phyloP scores from a whole-genome alignment of 2,113 vertebrate genomes.

The Ptilorrhoa leucosticta region DNA sequence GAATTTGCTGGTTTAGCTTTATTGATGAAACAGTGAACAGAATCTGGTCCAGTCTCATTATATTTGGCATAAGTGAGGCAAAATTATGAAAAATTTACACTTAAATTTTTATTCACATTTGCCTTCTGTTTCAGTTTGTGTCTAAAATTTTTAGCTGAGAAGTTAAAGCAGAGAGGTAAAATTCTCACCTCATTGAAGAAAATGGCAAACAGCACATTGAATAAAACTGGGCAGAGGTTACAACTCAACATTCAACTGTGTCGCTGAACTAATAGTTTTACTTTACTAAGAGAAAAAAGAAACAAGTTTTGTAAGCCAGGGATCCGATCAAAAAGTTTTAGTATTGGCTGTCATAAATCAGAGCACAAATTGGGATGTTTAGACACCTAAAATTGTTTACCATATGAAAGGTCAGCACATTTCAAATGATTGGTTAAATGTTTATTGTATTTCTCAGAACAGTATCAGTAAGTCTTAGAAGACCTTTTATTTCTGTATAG shows the following conservation, averaged over 20 bases:
- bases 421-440: not conserved
- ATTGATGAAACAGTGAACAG: not conserved
- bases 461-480: not conserved
- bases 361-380: not conserved
- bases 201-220: not conserved
- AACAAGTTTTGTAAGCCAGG: not conserved
- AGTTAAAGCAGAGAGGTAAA: not conserved
- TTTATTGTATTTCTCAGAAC: not conserved
- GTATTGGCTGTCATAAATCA: not conserved
- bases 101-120: not conserved
- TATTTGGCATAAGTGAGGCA: not conserved
- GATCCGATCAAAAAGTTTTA: not conserved
- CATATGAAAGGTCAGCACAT: not conserved
- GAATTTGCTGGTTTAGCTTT: not conserved
- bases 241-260: not conserved
- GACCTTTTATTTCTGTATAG: not conserved
- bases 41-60: not conserved
- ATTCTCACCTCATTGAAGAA: not conserved
- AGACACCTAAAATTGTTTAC: not conserved
- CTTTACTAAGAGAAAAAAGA: not conserved
- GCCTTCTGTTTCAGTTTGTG: not conserved
- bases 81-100: not conserved
- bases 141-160: not conserved
- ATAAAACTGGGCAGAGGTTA: not conserved
- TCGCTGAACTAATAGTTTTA: not conserved